phyloP scores from a whole-genome alignment of 2,113 vertebrate genomes.

The Tragelaphus imberbis region DNA sequence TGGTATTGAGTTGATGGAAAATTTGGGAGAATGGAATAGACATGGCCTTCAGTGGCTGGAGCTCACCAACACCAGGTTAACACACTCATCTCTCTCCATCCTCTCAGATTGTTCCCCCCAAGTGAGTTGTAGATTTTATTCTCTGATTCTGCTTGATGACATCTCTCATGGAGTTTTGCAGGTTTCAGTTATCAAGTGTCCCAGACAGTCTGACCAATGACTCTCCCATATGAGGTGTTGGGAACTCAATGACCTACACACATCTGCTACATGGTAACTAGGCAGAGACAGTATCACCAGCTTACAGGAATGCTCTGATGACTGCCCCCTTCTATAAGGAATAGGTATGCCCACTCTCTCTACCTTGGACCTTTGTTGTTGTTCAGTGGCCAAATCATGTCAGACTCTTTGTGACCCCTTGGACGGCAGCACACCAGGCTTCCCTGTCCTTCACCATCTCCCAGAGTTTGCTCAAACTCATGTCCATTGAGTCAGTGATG shows the following conservation, averaged over 20 bases:
- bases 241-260: background rate
- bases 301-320: background rate
- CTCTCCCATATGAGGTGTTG: background rate
- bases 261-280: background rate
- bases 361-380: background rate
- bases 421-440: background rate
- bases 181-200: background rate
- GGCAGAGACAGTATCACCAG: background rate
- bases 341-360: background rate
- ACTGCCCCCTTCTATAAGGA: background rate
- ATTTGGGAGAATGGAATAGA: background rate
- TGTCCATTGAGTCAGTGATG: background rate
- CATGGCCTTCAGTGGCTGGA: fast-evolving
- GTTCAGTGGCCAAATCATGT: background rate
- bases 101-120: background rate
- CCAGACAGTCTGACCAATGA: background rate
- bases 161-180: background rate
- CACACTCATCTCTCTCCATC: fast-evolving
- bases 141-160: background rate
- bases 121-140: background rate
- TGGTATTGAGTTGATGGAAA: background rate
- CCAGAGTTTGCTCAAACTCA: background rate
- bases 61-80: background rate
- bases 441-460: background rate
- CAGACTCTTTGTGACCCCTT: background rate